These are phyloP conservation scores for Formica aserva DNA, from an alignment of 2,888 invertebrate genomes.

Conservation along the genomic window DNA sequence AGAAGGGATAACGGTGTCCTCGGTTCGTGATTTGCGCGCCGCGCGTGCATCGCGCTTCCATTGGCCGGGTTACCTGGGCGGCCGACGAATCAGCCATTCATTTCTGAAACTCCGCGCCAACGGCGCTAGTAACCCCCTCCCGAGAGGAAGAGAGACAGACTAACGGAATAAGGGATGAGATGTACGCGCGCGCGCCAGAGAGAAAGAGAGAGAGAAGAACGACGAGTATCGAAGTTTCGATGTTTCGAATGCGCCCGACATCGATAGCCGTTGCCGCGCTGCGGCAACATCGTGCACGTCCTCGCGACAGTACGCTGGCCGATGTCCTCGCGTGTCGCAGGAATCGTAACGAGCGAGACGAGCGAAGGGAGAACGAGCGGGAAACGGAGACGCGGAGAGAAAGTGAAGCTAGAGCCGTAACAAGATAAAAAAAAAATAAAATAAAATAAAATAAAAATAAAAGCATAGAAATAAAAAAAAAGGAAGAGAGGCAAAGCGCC, in stretches of 20 bases:
- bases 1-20: constrained; percentile 52
- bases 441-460: neutral
- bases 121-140: constrained; percentile 52
- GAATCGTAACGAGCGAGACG: neutral
- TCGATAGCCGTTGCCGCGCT: constrained; percentile 45
- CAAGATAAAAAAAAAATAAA: constrained; percentile 11
- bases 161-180: neutral
- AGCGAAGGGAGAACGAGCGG: constrained; percentile 15
- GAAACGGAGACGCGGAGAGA: neutral
- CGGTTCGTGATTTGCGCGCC: constrained; percentile 66
- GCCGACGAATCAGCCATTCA: constrained; percentile 66
- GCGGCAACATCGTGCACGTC: constrained; percentile 42
- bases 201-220: constrained; percentile 10
- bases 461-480: neutral
- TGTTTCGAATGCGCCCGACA: constrained; percentile 53
- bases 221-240: constrained; percentile 58
- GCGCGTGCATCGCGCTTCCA: constrained; percentile 49
- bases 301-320: constrained; percentile 41
- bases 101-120: constrained; percentile 61
- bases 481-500: constrained; percentile 19
- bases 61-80: constrained; percentile 63
- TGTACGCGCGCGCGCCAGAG: constrained; percentile 15
- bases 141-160: constrained; percentile 13
- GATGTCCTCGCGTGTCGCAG: constrained; percentile 37
- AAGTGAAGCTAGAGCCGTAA: neutral